Evolutionary conservation across 2,113 vertebrate genomes (phyloP), one percentile per base, ranked within the genome.

Genomic region (Tiliqua scincoides): DNA sequence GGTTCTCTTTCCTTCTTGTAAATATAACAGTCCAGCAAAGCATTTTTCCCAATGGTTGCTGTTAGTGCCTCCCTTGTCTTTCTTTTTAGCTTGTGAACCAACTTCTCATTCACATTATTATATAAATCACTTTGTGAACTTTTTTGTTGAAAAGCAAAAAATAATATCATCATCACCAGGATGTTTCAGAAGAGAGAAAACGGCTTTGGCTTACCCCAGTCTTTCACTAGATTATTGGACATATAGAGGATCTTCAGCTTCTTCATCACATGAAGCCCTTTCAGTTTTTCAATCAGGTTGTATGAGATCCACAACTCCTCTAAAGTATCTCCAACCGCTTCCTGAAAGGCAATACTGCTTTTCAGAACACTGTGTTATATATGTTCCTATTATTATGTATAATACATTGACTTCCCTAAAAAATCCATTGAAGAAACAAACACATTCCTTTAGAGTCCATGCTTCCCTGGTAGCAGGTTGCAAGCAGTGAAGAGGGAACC

Each of bases 251-350:
- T 97, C 92, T 95, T 97, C 79, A 99, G 92, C 71, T 98, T 99
- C 96, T 97, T 99, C 98, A 99, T 97, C 48, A 96, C 97, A 68
- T 97, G 97, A 86, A 99, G 97, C 74, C 98, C 98, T 91, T 97
- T 99, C 92, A 99, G 96, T 90, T 99, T 99, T 92, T 99, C 99
- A 81, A 99, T 99, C 86, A 97, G 95, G 94, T 99, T 99, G 92
- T 98, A 99, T 0, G 99, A 99, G 90, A 99, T 99, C 98, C 98
- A 99, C 85, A 99, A 89, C 92, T 99, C 98, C 94, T 98, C 98
- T 90, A 99, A 92, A 0, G 97, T 98, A 68, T 99, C 98, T 9
- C 97, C 98, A 70, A 99, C 97, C 52, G 98, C 97, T 87, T 99
- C 99, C 99, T 99, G 90, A 72, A 95, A 93, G 88, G 93, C 18